Evolutionary conservation across 2,797 vertebrate genomes (phyloP), one percentile per base, ranked within the genome.

Genomic region (Furcifer pardalis): DNA sequence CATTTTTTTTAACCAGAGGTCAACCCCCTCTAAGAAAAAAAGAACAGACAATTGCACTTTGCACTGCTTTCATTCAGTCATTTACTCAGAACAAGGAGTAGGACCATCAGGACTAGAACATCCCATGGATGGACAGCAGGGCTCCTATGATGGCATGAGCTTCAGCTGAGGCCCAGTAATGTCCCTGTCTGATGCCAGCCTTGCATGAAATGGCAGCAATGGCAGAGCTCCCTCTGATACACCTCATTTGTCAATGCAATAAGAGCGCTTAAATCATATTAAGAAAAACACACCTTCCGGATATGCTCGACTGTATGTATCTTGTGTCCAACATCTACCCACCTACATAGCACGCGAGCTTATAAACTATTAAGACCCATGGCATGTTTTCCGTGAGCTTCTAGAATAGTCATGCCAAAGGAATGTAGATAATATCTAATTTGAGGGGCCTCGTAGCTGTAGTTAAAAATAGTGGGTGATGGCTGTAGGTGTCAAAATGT

Each of bases 361-460:
- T 83, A 52, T 66, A 66, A 56, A 52, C 52, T 71, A 49, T 73
- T 27, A 5, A 56, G 21, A 63, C 44, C 27, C 72, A 52, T 7
- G n/a, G 30, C 21, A 63, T 30, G n/a, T 65, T 88, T 92, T 91
- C 89, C 89, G 88, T 86, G 83, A 17, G 0, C 84, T 91, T 71
- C 17, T 74, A 86, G 89, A 87, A 91, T 89, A 92, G 79, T 92
- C 91, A 92, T 92, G 85, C 89, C 32, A 0, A 91, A 94, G 86
- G 92, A 92, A 94, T 93, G 91, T 30, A 60, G 90, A 92, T 93
- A 93, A 92, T 84, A 74, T 89, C 84, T 90, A 90, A 91, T 68
- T 30, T 85, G 89, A 89, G 86, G 90, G 91, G 91, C 89, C 89
- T 91, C 91, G 90, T 90, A 92, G 91, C 92, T 91, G 74, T 91